phyloP scores from a whole-genome alignment of 2,797 vertebrate genomes.

The Poliocrania exsul region DNA sequence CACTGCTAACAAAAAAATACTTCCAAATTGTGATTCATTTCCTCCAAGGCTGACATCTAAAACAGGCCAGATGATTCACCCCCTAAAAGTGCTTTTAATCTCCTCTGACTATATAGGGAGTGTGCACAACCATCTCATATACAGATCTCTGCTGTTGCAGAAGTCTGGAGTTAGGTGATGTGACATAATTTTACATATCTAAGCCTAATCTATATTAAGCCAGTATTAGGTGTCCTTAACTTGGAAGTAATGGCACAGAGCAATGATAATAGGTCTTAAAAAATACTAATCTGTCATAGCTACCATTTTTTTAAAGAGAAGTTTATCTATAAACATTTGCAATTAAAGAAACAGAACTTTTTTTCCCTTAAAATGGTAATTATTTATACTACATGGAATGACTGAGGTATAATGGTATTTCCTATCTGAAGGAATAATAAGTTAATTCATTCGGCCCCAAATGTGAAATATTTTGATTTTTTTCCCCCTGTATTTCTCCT shows the following conservation, averaged over 20 bases:
- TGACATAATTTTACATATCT: not conserved
- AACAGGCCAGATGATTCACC: conserved; percentile 9
- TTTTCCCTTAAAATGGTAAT: not conserved
- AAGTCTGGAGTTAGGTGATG: not conserved
- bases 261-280: not conserved
- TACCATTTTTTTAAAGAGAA: not conserved
- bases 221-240: not conserved
- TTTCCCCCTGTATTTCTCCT: not conserved
- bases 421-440: not conserved
- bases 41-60: conserved; percentile 3
- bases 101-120: not conserved
- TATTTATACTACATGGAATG: not conserved
- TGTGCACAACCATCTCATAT: not conserved
- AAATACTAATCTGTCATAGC: not conserved
- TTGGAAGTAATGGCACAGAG: not conserved
- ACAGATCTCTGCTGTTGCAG: not conserved
- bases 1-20: not conserved
- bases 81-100: not conserved
- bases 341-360: not conserved
- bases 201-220: not conserved
- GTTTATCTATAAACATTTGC: not conserved
- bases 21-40: conserved; percentile 39
- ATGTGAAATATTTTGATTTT: not conserved
- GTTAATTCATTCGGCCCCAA: not conserved
- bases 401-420: not conserved